Evolutionary conservation across 2,888 invertebrate species (phyloP).

Genomic region (Phorcus lineatus): DNA sequence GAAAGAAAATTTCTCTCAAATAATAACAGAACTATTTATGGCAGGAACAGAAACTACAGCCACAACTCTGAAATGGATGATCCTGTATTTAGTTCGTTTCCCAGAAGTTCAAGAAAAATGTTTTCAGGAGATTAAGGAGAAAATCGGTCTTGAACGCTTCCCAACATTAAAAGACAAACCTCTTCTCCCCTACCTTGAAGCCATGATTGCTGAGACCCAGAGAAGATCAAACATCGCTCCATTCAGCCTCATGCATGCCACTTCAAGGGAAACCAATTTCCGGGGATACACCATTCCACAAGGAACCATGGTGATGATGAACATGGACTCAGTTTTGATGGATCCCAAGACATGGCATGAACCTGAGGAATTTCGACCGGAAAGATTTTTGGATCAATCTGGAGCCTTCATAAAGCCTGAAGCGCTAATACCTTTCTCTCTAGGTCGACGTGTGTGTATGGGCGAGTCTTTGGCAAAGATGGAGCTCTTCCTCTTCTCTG

Average conservation of each 20-base stretch:
- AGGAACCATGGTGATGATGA: constrained; percentile 20
- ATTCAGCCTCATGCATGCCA: constrained; percentile 23
- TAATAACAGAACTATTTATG: constrained; percentile 51
- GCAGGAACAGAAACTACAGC: constrained; percentile 82
- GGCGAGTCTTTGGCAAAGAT: constrained; percentile 35
- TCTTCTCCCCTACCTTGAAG: constrained; percentile 56
- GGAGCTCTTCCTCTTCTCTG: constrained; percentile 37
- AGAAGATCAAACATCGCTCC: constrained; percentile 45
- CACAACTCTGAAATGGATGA: constrained; percentile 89
- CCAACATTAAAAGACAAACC: constrained; percentile 47
- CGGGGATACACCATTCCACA: constrained; percentile 30
- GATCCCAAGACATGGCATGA: constrained; percentile 28
- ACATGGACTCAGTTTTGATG: constrained; percentile 29
- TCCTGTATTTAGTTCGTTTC: constrained; percentile 87
- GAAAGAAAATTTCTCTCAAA: constrained; percentile 32
- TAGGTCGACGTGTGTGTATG: constrained; percentile 32
- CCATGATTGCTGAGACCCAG: constrained; percentile 60
- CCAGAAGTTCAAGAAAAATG: constrained; percentile 78
- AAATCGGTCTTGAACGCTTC: constrained; percentile 67
- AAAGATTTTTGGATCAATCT: constrained; percentile 30
- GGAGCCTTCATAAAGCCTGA: constrained; percentile 19
- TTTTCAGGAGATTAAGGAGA: constrained; percentile 50
- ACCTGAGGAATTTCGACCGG: constrained; percentile 29
- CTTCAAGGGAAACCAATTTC: constrained; percentile 21
- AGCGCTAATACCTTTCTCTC: constrained; percentile 29